Percentiles rank a stretch among this genome's conserved stretches.
Conservation (phyloP, 1,140 invertebrate genomes). For the Grapholita molesta region DNA sequence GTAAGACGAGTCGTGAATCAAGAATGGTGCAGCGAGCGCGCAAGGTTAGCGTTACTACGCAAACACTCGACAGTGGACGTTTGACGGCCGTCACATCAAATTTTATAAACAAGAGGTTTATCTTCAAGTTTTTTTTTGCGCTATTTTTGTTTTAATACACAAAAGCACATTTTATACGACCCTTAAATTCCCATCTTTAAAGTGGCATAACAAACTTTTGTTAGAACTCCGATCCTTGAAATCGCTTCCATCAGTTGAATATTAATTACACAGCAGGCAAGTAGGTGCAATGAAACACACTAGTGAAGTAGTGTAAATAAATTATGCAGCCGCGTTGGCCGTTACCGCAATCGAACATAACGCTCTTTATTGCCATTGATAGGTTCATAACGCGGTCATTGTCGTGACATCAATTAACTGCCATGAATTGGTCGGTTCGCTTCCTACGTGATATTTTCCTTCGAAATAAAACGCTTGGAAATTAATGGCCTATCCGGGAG, state of each 20-base stretch:
- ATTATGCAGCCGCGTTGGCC: background rate
- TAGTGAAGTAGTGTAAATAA: background rate
- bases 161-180: background rate
- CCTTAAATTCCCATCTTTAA: too few relatives aligned
- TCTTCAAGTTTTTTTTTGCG: background rate
- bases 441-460: conserved; percentile 38
- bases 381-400: conserved; percentile 53
- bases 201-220: background rate
- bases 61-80: conserved; percentile 5
- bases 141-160: background rate
- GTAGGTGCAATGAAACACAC: background rate
- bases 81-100: background rate
- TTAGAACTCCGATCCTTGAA: background rate
- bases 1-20: conserved; percentile 36
- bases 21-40: conserved; percentile 27
- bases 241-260: background rate
- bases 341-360: conserved; percentile 18
- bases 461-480: conserved; percentile 44
- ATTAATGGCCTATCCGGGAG: conserved; percentile 40
- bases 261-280: background rate
- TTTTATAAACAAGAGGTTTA: background rate
- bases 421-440: conserved; percentile 43
- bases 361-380: conserved; percentile 51
- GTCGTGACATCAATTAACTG: conserved; percentile 55
- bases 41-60: conserved; percentile 6